These are phyloP conservation scores for Cybosia mesomella DNA, from an alignment of 2,888 invertebrate species.

Conservation along the genomic window DNA sequence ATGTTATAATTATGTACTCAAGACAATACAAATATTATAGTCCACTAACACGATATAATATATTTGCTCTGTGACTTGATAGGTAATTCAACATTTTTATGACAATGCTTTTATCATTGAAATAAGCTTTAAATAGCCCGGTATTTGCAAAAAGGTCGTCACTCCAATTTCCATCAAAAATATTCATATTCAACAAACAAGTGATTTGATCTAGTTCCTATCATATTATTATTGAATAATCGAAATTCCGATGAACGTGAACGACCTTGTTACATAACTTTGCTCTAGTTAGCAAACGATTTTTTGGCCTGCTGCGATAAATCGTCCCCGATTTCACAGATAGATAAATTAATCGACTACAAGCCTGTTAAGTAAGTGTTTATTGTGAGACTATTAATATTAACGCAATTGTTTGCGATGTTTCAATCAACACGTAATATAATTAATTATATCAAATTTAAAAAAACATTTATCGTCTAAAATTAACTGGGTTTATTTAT, in stretches of 20 bases:
- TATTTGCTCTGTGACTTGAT: too few species aligned
- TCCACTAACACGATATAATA: too few species aligned
- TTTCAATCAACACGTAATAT: conserved; percentile 29
- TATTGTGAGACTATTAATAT: conserved; percentile 37
- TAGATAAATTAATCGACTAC: conserved; percentile 56
- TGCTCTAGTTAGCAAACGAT: conserved; percentile 54
- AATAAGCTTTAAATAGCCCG: too few species aligned
- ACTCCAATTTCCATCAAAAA: neutral
- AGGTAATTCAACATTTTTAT: too few species aligned
- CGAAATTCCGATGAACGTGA: conserved; percentile 47
- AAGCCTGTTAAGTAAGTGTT: conserved; percentile 43
- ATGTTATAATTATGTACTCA: too few species aligned
- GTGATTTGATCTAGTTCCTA: conserved; percentile 60
- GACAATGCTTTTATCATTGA: too few species aligned
- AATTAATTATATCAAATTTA: conserved; percentile 11
- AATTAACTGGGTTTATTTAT: neutral
- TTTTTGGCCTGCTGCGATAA: conserved; percentile 49
- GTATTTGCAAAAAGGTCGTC: neutral
- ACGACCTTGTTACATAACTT: conserved; percentile 59
- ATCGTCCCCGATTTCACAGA: conserved; percentile 58
- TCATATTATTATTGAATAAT: conserved; percentile 51
- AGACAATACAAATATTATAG: too few species aligned
- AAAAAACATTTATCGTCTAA: neutral
- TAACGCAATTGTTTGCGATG: conserved; percentile 28
- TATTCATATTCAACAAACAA: conserved; percentile 37